Base-by-base conservation (phyloP, 1,140 invertebrate species). In the Archivesica marissinica region DNA sequence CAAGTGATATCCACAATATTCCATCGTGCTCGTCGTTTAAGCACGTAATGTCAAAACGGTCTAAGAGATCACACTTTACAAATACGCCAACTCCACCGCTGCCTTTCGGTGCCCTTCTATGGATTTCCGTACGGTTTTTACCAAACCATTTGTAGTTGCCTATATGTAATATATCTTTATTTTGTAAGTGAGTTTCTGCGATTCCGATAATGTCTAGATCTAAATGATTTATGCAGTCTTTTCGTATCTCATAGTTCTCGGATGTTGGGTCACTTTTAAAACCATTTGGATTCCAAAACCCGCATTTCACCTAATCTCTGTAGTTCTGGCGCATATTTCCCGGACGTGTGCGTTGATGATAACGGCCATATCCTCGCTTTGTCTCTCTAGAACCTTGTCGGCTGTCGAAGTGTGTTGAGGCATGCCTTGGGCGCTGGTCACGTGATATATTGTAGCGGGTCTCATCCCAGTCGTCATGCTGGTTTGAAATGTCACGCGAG, bases 1-100 rank as follows among this genome's bases (percentile, higher is more conserved):
- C 13, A 39, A 77, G 20, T 70, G 68, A 66, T 23, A 78, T 0
- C 83, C 74, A 85, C 35, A 85, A 54, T 33, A 85, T 85, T 17
- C 64, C 75, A n/a, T 85, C 83, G 30, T 23, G 25, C 7, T 13
- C 35, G 7, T 86, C 35, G 38, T 86, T 44, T 23, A 86, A 38
- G 28, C 79, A 47, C 23, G 3, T 20, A 38, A 35, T 25, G 35
- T 86, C 30, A 44, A 66, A 80, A n/a, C 17, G 11, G 25, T 74
- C 39, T 52, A 68, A 39, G n/a, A 68, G 6, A n/a, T 68, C 39
- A 7, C 7, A 9, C 41, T 68, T 68, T 23, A 68, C 33, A 38
- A 68, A 52, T 33, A 76, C 3, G 9, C 44, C 50, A 17, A 50
- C 44, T 2, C 47, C 30, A 2, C 50, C 50, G 2, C 1, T n/a